Base-by-base conservation (phyloP, 2,888 invertebrate genomes). In the Cepaea hortensis region DNA sequence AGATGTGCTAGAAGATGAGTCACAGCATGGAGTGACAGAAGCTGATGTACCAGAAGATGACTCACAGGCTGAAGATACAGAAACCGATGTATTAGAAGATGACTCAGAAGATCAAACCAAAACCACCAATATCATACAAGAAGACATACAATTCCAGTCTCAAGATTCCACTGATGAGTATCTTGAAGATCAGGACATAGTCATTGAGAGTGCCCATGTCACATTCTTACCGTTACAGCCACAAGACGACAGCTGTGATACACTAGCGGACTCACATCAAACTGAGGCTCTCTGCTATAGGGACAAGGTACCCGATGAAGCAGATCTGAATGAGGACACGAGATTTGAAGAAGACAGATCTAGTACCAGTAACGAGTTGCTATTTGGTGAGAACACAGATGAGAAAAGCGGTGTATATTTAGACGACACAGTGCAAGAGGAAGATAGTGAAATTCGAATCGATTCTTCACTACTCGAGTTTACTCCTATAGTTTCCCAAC, bases 131-230 rank as follows among this genome's bases (percentile, higher is more conserved):
- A 35, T 35, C 35, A 35, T 35, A 35, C 35, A 35, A 35, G 35
- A 35, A 35, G 35, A 35, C 35, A 35, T 35, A 35, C 35, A 35
- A 35, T 35, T 35, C 75, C 13, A 73, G 3, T 35, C 13, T 73
- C 35, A 6, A n/a, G 4, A 6, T 9, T 73, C 73, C 9, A 6
- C 35, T 15, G 11, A 23, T 73, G 73, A 73, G 6, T 73, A 23
- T 35, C 35, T 35, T 73, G 73, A 73, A 73, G 73, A 73, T 35
- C 73, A 73, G 7, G 73, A 73, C 73, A 73, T 73, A 6, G 73
- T 23, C 7, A 73, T 73, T 18, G 73, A 73, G 5, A 23, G 5
- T 7, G 9, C 73, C 9, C 35, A 73, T 11, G 73, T 73, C 35
- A 35, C 23, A 73, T 23, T 23, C 20, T 9, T 73, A 35, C 73